Base-by-base conservation (phyloP, 2,797 vertebrate species). In the Pygocentrus nattereri region DNA sequence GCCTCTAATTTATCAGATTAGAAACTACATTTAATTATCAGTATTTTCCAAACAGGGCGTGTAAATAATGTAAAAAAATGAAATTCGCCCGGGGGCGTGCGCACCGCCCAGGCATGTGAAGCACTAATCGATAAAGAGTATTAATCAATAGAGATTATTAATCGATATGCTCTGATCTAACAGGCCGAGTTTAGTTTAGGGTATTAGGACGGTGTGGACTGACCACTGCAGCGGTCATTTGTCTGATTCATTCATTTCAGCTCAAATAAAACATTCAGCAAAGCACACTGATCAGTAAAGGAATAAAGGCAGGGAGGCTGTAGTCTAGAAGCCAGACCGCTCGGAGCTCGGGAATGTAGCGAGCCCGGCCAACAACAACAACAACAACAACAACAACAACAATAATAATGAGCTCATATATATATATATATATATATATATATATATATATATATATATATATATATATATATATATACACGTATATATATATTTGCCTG, bases 351-450 rank as follows among this genome's bases (percentile, higher is more conserved):
- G n/a, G n/a, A n/a, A 44, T 50, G 47, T 49, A 56, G 52, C 56
- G n/a, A n/a, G 0, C 5, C 52, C 6, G 52, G 5, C 18, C 15
- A 18, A 49, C 12, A 49, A 13, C 49, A 52, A 27, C 38, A 18
- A 49, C 58, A 49, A 78, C 47, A 78, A 70, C 49, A 70, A 70
- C n/a, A 49, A 41, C 30, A 69, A 77, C 27, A 54, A 23, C 16
- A 54, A 77, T 41, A 38, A 68, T 19, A 25, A 52, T n/a, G n/a
- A n/a, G n/a, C n/a, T n/a, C n/a, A n/a, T n/a, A n/a, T n/a, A n/a
- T n/a, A n/a, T n/a, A n/a, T n/a, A n/a, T n/a, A n/a, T n/a, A n/a
- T n/a, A n/a, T n/a, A n/a, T n/a, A n/a, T n/a, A n/a, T n/a, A n/a
- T n/a, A n/a, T n/a, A n/a, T n/a, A n/a, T n/a, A n/a, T n/a, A n/a